phyloP scores from a whole-genome alignment of 2,113 vertebrate species.

The Ictidomys tridecemlineatus region DNA sequence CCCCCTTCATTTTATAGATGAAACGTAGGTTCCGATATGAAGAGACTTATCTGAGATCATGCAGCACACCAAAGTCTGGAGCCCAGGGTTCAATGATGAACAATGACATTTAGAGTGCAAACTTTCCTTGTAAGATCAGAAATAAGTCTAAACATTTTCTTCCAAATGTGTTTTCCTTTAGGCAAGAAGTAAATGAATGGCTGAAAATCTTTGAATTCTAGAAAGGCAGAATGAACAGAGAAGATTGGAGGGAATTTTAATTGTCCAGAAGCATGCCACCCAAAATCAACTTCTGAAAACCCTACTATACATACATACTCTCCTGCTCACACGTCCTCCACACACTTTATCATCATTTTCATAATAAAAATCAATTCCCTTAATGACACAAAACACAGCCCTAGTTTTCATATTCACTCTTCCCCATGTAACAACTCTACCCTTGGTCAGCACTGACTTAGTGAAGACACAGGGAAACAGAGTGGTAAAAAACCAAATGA shows the following conservation, averaged over 20 bases:
- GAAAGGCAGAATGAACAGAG: not conserved
- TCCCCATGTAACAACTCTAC: not conserved
- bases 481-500: not conserved
- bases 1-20: slow-evolving; percentile 5
- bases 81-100: not conserved
- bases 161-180: not conserved
- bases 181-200: not conserved
- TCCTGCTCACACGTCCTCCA: not conserved
- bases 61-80: not conserved
- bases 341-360: not conserved
- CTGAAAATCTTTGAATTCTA: not conserved
- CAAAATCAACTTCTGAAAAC: not conserved
- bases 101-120: not conserved
- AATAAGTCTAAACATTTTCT: not conserved
- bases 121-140: slow-evolving; percentile 34
- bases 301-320: not conserved
- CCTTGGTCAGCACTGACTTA: not conserved
- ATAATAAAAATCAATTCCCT: not conserved
- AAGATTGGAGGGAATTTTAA: not conserved
- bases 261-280: not conserved
- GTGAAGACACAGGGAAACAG: not conserved
- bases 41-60: slow-evolving; percentile 14
- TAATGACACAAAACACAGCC: not conserved
- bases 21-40: not conserved
- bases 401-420: not conserved